A percentile compares a stretch with the other conserved stretches of the same genome.
phyloP scores from a whole-genome alignment of 2,888 invertebrate species.

The Conchocele bisecta region DNA sequence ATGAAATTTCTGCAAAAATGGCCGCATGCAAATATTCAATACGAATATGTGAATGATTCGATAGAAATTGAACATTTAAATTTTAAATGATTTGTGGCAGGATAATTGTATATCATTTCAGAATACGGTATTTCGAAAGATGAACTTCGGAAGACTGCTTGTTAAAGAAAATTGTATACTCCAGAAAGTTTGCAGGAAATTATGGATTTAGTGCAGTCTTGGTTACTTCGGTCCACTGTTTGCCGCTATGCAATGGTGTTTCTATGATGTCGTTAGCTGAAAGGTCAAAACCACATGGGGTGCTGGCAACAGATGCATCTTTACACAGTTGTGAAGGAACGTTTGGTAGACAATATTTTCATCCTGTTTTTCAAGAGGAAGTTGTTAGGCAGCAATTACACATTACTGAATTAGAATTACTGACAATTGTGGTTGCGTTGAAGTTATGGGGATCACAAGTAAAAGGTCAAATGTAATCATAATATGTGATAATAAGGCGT shows the following conservation, averaged over 20 bases:
- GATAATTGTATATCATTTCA: no score
- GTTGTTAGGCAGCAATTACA: neutral
- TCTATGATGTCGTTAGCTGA: neutral
- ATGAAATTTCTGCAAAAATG: no score
- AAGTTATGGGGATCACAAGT: neutral
- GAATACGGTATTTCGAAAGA: no score
- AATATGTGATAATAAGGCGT: neutral
- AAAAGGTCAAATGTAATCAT: neutral
- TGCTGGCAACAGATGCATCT: neutral
- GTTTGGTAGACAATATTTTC: no score
- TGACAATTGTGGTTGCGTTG: neutral
- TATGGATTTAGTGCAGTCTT: neutral
- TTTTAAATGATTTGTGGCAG: no score
- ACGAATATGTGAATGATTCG: no score
- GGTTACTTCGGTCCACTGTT: neutral
- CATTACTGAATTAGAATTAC: neutral
- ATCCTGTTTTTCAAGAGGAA: neutral
- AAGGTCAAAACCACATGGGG: neutral
- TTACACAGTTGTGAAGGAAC: neutral
- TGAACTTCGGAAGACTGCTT: no score
- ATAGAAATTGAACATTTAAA: no score
- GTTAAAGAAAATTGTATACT: no score
- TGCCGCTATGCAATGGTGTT: neutral
- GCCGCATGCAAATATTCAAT: no score
- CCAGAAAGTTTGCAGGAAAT: neutral